Evolutionary conservation across 2,888 invertebrate genomes (phyloP).

Genomic region (Ctena decussata): DNA sequence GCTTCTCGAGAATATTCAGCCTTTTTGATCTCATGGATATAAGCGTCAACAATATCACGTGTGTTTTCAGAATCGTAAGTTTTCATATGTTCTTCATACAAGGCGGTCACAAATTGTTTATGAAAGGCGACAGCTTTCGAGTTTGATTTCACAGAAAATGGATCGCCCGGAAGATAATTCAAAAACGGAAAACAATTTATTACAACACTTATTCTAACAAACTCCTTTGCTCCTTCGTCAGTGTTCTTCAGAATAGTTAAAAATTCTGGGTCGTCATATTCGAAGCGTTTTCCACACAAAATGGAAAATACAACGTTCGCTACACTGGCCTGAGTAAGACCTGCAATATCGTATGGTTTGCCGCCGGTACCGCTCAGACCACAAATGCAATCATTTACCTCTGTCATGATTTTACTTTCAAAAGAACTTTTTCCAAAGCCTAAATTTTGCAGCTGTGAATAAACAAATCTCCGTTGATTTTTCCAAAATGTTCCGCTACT

Average conservation of each 20-base stretch:
- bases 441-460: conserved; percentile 52
- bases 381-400: conserved; percentile 51
- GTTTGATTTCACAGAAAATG: conserved; percentile 12
- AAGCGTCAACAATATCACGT: conserved; percentile 57
- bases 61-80: conserved; percentile 39
- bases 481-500: conserved; percentile 49
- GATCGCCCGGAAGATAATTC: conserved; percentile 40
- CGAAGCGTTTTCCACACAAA: conserved; percentile 45
- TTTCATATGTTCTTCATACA: conserved; percentile 45
- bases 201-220: not conserved
- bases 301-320: conserved; percentile 57
- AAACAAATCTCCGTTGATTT: conserved; percentile 45
- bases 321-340: conserved; percentile 30
- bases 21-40: conserved; percentile 33
- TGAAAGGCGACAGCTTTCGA: not conserved
- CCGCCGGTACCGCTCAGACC: conserved; percentile 2
- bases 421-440: conserved; percentile 36
- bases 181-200: conserved; percentile 46
- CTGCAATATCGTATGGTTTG: conserved; percentile 23
- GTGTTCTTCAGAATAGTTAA: conserved; percentile 17
- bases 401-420: conserved; percentile 45
- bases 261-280: conserved; percentile 51
- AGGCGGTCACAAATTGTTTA: not conserved
- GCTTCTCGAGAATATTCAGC: not conserved
- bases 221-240: conserved; percentile 22